phyloP scores from a whole-genome alignment of 1,140 invertebrate genomes.

The Drosophila neocordata region DNA sequence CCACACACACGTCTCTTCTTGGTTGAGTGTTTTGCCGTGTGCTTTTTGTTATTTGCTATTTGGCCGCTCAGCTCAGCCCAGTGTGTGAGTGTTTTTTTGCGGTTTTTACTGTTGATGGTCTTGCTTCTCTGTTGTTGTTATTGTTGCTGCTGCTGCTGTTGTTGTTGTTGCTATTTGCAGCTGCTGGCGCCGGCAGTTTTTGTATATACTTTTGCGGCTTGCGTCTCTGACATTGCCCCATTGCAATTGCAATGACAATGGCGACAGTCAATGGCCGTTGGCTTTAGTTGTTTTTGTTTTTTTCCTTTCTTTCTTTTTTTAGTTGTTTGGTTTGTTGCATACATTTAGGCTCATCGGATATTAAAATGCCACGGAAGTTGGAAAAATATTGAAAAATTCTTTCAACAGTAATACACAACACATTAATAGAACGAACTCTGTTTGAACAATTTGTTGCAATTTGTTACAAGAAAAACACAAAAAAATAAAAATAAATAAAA shows the following conservation, averaged over 20 bases:
- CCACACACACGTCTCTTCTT: neutral
- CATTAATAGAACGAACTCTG: no score
- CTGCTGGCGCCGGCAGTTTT: conserved; percentile 47
- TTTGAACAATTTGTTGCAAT: neutral
- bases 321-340: conserved; percentile 25
- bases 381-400: conserved; percentile 68
- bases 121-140: conserved; percentile 16
- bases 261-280: conserved; percentile 57
- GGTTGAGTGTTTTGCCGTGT: conserved; percentile 71
- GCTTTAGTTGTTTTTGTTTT: conserved; percentile 12
- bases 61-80: conserved; percentile 66
- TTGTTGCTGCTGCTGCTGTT: conserved; percentile 39
- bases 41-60: conserved; percentile 80
- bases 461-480: no score
- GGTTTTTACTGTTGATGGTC: conserved; percentile 33
- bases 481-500: neutral
- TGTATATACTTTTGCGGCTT: conserved; percentile 46
- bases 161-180: conserved; percentile 23
- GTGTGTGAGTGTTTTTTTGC: conserved; percentile 56
- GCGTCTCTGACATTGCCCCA: conserved; percentile 73
- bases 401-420: neutral
- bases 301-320: neutral
- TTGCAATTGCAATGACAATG: conserved; percentile 66
- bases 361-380: conserved; percentile 59
- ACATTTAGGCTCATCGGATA: conserved; percentile 56